phyloP scores from a whole-genome alignment of 2,888 invertebrate species.

The Helleia helle region DNA sequence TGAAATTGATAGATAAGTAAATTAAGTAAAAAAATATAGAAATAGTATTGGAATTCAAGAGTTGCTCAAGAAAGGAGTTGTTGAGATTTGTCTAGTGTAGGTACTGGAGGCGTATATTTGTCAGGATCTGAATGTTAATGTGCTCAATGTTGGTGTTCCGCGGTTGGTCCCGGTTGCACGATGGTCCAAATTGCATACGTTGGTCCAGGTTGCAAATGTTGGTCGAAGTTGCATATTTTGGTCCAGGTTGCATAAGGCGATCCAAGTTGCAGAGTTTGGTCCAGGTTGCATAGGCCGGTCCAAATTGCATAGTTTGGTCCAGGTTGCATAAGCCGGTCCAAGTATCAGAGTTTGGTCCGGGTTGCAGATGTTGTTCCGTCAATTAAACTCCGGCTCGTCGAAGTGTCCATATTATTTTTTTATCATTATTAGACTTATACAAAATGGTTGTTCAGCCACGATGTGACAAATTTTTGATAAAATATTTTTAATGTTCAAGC shows the following conservation, averaged over 20 bases:
- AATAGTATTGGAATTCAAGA: slow-evolving; percentile 13
- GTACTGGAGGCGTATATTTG: slow-evolving; percentile 33
- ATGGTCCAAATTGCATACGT: no score
- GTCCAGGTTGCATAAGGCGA: no score
- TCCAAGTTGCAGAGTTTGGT: no score
- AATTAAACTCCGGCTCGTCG: slow-evolving; percentile 49
- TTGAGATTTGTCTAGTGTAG: slow-evolving; percentile 39
- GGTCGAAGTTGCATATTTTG: no score
- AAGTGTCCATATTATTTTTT: slow-evolving; percentile 62
- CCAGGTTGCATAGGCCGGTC: no score
- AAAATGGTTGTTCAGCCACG: slow-evolving; percentile 31
- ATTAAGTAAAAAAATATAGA: no score
- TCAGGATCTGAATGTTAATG: slow-evolving; percentile 18
- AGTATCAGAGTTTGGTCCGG: slow-evolving; percentile 31
- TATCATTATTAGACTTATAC: slow-evolving; percentile 31
- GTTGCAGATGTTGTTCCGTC: slow-evolving; percentile 54
- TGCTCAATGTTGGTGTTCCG: slow-evolving; percentile 42
- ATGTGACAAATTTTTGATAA: slow-evolving; percentile 43
- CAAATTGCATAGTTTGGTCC: slow-evolving; percentile 33
- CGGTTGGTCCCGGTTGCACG: slow-evolving; percentile 15
- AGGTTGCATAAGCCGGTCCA: slow-evolving; percentile 45
- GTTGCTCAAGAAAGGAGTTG: slow-evolving; percentile 22
- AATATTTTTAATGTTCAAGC: slow-evolving; percentile 57
- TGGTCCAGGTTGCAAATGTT: not conserved
- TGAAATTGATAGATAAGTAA: no score